Evolutionary conservation across 2,797 vertebrate genomes (phyloP), one percentile per base, ranked within the genome.

Genomic region (Percopsis omiscomaycus): DNA sequence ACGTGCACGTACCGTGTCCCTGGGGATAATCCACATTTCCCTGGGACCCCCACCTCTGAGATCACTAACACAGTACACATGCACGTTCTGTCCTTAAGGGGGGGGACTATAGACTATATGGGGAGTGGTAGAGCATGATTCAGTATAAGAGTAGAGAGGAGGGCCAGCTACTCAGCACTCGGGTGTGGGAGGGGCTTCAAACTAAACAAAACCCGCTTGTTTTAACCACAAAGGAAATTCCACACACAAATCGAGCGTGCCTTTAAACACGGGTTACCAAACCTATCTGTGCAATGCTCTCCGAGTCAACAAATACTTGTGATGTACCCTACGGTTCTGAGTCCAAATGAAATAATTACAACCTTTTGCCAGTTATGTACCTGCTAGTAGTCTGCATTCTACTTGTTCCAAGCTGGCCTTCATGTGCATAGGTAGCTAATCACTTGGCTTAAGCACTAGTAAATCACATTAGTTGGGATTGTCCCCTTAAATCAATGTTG

Each of bases 401-500:
- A 4, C 32, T 46, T 15, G 9, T 53, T 6, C 15, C 13, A 28
- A 30, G 27, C 3, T 10, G 16, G 48, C 28, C 50, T 55, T 32
- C 45, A 49, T 50, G 59, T 56, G 53, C 54, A 65, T 49, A 16
- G 14, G 22, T 57, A 61, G 46, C 59, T 60, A 57, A 79, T 66
- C 71, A 51, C 64, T 63, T 44, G 66, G 67, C 62, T 71, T 78
- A 77, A 81, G 71, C 62, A 52, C 42, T 58, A 51, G 74, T 66
- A 83, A 80, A 82, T 82, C 75, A 71, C 75, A 79, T 82, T 80
- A 81, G 66, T 73, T 61, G 22, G 1, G 22, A 62, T 68, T 76
- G 77, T 74, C 78, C 69, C 71, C 67, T 83, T 79, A 72, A 74
- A 80, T 72, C 75, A 82, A 81, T 79, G 67, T 68, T 73, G 58